Evolutionary conservation across 2,888 invertebrate species (phyloP).

Genomic region (Nomada goodeniana): DNA sequence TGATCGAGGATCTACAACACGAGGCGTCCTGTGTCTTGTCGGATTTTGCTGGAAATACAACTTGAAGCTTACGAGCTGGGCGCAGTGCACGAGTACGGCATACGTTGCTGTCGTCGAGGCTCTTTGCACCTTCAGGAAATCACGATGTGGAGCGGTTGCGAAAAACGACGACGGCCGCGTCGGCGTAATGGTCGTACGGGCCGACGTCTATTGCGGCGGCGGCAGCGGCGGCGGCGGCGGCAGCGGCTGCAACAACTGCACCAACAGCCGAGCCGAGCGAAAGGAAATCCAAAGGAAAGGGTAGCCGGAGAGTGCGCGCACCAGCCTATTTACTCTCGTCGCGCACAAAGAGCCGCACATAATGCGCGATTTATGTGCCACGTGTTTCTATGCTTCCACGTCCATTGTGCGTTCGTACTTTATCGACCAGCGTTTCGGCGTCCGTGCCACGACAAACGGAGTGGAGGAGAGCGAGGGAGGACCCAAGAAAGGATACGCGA

Average conservation of each 20-base stretch:
- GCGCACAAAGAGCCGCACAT: slow-evolving; percentile 63
- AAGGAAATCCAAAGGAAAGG: slow-evolving; percentile 64
- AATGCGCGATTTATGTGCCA: slow-evolving; percentile 69
- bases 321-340: slow-evolving; percentile 62
- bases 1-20: slow-evolving; percentile 24
- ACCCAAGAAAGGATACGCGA: not conserved
- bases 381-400: slow-evolving; percentile 60
- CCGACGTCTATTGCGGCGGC: slow-evolving; percentile 48
- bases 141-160: slow-evolving; percentile 77
- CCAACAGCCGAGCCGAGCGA: slow-evolving; percentile 62
- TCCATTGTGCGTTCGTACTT: slow-evolving; percentile 59
- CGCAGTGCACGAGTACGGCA: slow-evolving; percentile 52
- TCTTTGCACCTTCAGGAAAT: slow-evolving; percentile 78
- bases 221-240: slow-evolving; percentile 41
- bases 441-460: slow-evolving; percentile 6
- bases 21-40: not conserved
- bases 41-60: slow-evolving; percentile 41
- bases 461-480: not conserved
- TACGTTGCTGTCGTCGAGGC: slow-evolving; percentile 49
- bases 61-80: slow-evolving; percentile 51
- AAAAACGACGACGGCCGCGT: slow-evolving; percentile 66
- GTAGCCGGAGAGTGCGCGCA: slow-evolving; percentile 54
- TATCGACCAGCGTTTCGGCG: slow-evolving; percentile 56
- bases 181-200: slow-evolving; percentile 43
- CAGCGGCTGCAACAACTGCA: slow-evolving; percentile 70